Evolutionary conservation across 2,888 invertebrate genomes (phyloP), one percentile per base, ranked within the genome.

Genomic region (Epinotia ramella): DNA sequence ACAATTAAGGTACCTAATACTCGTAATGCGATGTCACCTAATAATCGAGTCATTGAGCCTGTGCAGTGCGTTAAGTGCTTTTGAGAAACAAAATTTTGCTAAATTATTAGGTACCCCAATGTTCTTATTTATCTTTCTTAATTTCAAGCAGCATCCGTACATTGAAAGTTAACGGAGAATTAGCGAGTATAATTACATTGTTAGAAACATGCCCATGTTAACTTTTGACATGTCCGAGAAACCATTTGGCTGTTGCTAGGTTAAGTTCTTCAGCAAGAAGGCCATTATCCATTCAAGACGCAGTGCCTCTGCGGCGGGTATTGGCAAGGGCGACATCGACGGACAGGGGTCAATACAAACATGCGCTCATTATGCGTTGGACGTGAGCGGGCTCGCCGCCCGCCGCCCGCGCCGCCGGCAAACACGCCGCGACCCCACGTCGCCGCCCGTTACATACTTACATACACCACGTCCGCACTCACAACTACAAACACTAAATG

Each of bases 311-410:
- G 72, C 70, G 63, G 69, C 70, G 73, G 77, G 77, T 79, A 81
- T 82, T 81, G 81, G 81, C 79, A 78, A 73, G 77, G 79, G 80
- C 78, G 78, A 78, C 79, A 76, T 76, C 79, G 78, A 75, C 77
- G 79, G 84, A 82, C 81, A 80, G 80, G 83, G 87, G 86, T 87
- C 87, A 85, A 82, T 80, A 84, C 86, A 87, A 87, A 85, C 85
- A 86, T 82, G 82, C 79, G 82, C 82, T 88, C 85, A 87, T 87
- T 88, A 87, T 89, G 83, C 85, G 82, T 80, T 79, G 79, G 80
- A 81, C 83, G 84, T 86, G 82, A 79, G 79, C 66, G 76, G 68
- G 78, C 76, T 59, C 71, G 77, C 70, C 76, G 79, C 73, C 73
- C 77, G 76, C 79, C 79, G 77, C 77, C 78, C 79, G 76, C 80